A percentile compares a stretch with the other conserved stretches of the same genome.
These are phyloP conservation scores for Cancer borealis DNA, from an alignment of 2,888 invertebrate genomes.

Conservation along the genomic window DNA sequence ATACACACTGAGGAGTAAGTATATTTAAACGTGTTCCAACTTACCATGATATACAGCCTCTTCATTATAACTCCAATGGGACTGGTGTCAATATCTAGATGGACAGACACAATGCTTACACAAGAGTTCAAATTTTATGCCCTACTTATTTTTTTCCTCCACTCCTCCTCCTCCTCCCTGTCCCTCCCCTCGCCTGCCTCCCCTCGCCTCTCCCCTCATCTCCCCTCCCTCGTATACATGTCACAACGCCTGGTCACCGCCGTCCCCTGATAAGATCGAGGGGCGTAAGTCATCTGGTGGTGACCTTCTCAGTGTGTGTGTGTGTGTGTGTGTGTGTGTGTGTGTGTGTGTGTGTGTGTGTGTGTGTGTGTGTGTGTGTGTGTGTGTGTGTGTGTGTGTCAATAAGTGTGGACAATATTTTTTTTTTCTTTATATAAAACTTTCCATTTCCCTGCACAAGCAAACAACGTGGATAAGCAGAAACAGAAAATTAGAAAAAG, in stretches of 20 bases:
- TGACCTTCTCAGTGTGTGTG: background rate
- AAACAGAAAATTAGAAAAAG: too few relatives aligned
- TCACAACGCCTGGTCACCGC: background rate
- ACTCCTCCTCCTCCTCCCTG: background rate
- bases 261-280: background rate
- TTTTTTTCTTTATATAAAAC: too few relatives aligned
- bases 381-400: background rate
- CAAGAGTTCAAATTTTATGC: constrained; percentile 27
- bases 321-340: too few relatives aligned
- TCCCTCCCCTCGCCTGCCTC: background rate
- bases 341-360: constrained; percentile 17
- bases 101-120: constrained; percentile 10
- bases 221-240: background rate
- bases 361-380: constrained; percentile 20
- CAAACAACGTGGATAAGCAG: too few relatives aligned
- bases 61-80: background rate
- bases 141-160: background rate
- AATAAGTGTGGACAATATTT: background rate
- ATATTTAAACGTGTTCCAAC: background rate
- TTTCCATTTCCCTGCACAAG: too few relatives aligned
- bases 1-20: background rate
- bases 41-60: background rate
- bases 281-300: background rate
- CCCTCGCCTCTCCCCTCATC: background rate
- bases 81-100: background rate